Percentiles rank a stretch among this genome's conserved stretches.
These are phyloP conservation scores for Rhopalosiphum padi DNA, from an alignment of 1,140 invertebrate species.

Conservation along the genomic window DNA sequence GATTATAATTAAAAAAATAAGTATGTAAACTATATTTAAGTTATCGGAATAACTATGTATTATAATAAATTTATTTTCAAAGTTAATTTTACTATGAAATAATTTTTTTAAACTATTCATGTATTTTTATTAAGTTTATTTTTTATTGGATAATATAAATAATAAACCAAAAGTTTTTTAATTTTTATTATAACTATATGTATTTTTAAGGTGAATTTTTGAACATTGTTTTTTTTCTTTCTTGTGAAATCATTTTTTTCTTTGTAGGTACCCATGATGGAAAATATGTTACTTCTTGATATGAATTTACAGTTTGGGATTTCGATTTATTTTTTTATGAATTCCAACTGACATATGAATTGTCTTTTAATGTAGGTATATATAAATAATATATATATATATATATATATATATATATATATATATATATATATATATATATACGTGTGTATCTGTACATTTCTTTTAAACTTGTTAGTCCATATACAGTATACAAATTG, in stretches of 20 bases:
- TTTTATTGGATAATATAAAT: not conserved
- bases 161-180: not conserved
- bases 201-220: not conserved
- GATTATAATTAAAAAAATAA: not conserved
- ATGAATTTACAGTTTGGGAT: not conserved
- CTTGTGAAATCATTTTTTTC: not conserved
- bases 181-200: too few relatives aligned
- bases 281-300: conserved; percentile 17
- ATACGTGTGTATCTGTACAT: not conserved
- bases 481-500: not conserved
- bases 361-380: not conserved
- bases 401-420: not conserved
- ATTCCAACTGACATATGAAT: not conserved
- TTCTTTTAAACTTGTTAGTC: not conserved
- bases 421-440: not conserved
- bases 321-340: not conserved
- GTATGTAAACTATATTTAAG: not conserved
- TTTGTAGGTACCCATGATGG: not conserved
- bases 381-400: not conserved
- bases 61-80: not conserved
- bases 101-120: not conserved
- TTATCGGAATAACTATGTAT: not conserved
- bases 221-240: not conserved
- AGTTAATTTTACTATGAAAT: not conserved
- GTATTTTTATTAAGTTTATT: not conserved